A percentile compares a stretch with the other conserved stretches of the same genome.
Conservation (phyloP, 1,140 invertebrate genomes). For the Pristionchus pacificus region DNA sequence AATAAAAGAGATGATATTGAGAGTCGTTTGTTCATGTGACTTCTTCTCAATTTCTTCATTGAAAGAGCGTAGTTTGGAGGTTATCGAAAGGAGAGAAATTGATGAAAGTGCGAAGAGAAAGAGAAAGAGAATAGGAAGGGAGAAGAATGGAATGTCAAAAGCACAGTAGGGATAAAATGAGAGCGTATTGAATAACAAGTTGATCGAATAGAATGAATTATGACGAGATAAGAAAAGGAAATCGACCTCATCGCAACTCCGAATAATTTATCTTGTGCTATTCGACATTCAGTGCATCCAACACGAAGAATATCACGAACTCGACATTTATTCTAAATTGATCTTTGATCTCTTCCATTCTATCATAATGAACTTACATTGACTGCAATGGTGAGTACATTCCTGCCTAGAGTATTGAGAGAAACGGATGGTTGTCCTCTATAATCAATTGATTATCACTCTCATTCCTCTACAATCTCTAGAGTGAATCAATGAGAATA, state of each 20-base stretch:
- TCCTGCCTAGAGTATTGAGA: slow-evolving; percentile 65
- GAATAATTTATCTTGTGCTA: slow-evolving; percentile 77
- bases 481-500: too few relatives aligned
- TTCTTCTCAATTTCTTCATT: too few relatives aligned
- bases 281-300: slow-evolving; percentile 74
- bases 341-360: background rate
- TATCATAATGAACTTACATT: slow-evolving; percentile 59
- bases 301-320: slow-evolving; percentile 77
- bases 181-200: slow-evolving; percentile 61
- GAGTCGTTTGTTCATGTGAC: too few relatives aligned
- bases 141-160: slow-evolving; percentile 5
- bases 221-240: too few relatives aligned
- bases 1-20: too few relatives aligned
- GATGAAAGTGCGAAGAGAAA: too few relatives aligned
- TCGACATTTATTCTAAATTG: slow-evolving; percentile 73
- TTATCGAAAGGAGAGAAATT: too few relatives aligned
- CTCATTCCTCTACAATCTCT: background rate
- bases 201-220: too few relatives aligned
- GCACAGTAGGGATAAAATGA: slow-evolving; percentile 54
- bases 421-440: slow-evolving; percentile 25
- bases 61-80: too few relatives aligned
- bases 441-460: background rate
- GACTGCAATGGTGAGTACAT: slow-evolving; percentile 68
- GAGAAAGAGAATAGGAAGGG: too few relatives aligned
- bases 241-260: too few relatives aligned